Conservation (phyloP, 2,797 vertebrate genomes). For the Myripristis jacobus region DNA sequence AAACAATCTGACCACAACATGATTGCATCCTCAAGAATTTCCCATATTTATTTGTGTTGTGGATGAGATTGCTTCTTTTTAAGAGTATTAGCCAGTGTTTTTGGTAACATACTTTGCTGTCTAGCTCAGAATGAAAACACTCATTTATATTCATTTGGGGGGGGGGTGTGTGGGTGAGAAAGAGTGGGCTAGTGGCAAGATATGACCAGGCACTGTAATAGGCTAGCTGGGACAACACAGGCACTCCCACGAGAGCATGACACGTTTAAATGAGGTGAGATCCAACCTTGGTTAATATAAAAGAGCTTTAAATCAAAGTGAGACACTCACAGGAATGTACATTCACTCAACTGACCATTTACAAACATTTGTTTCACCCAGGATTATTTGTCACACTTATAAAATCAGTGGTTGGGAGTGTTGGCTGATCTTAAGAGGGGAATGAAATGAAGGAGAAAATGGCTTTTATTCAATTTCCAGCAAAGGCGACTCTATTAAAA, state of each 20-base stretch:
- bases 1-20: slow-evolving; percentile 60
- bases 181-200: slow-evolving; percentile 69
- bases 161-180: slow-evolving; percentile 68
- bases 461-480: slow-evolving; percentile 61
- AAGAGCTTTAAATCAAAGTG: slow-evolving; percentile 62
- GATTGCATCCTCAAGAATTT: slow-evolving; percentile 58
- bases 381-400: slow-evolving; percentile 77
- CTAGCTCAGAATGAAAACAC: slow-evolving; percentile 83
- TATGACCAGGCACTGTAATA: slow-evolving; percentile 65
- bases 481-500: slow-evolving; percentile 22
- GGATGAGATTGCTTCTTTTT: slow-evolving; percentile 67
- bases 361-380: slow-evolving; percentile 68
- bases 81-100: slow-evolving; percentile 75
- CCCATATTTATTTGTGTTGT: slow-evolving; percentile 78
- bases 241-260: slow-evolving; percentile 44
- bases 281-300: slow-evolving; percentile 41
- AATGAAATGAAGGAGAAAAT: slow-evolving; percentile 46
- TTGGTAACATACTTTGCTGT: slow-evolving; percentile 82
- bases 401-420: slow-evolving; percentile 56
- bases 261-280: slow-evolving; percentile 40
- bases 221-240: slow-evolving; percentile 30
- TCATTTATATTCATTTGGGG: slow-evolving; percentile 84
- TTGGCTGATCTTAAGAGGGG: slow-evolving; percentile 64
- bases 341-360: slow-evolving; percentile 57
- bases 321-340: slow-evolving; percentile 67